phyloP scores from a whole-genome alignment of 2,888 invertebrate species.

The Eumerus sabulonum region DNA sequence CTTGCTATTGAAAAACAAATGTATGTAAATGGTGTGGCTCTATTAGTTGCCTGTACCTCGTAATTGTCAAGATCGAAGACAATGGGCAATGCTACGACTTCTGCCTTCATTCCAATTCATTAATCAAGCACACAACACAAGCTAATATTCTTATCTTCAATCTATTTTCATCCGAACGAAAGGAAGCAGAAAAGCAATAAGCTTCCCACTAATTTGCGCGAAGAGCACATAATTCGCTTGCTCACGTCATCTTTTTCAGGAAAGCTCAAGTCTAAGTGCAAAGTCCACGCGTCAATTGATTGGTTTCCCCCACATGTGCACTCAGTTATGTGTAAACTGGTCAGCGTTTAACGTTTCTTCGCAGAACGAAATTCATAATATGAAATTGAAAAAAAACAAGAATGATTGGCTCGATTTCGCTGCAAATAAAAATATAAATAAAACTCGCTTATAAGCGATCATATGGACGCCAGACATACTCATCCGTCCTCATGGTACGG shows the following conservation, averaged over 20 bases:
- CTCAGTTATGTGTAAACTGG: slow-evolving; percentile 12
- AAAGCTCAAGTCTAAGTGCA: slow-evolving; percentile 46
- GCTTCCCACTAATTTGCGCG: slow-evolving; percentile 13
- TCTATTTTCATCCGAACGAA: too few species aligned
- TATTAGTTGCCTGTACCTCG: too few species aligned
- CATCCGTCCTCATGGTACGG: too few species aligned
- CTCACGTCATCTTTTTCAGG: slow-evolving; percentile 48
- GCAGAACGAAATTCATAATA: not conserved
- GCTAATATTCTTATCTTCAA: too few species aligned
- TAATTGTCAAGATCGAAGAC: too few species aligned
- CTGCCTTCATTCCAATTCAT: too few species aligned
- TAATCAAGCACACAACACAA: too few species aligned
- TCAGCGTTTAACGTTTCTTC: slow-evolving; percentile 18
- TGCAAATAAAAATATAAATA: slow-evolving; percentile 18
- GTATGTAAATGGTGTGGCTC: too few species aligned
- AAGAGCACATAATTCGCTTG: slow-evolving; percentile 20
- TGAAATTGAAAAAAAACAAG: slow-evolving; percentile 3
- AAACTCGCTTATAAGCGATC: too few species aligned
- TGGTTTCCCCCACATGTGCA: slow-evolving; percentile 46
- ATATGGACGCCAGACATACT: too few species aligned
- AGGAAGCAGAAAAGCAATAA: slow-evolving; percentile 30
- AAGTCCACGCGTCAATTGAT: slow-evolving; percentile 41
- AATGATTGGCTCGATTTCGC: slow-evolving; percentile 35
- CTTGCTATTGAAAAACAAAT: too few species aligned
- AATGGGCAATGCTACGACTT: too few species aligned